Evolutionary conservation across 2,797 vertebrate genomes (phyloP), one percentile per base, ranked within the genome.

Genomic region (Rhabdomys pumilio): DNA sequence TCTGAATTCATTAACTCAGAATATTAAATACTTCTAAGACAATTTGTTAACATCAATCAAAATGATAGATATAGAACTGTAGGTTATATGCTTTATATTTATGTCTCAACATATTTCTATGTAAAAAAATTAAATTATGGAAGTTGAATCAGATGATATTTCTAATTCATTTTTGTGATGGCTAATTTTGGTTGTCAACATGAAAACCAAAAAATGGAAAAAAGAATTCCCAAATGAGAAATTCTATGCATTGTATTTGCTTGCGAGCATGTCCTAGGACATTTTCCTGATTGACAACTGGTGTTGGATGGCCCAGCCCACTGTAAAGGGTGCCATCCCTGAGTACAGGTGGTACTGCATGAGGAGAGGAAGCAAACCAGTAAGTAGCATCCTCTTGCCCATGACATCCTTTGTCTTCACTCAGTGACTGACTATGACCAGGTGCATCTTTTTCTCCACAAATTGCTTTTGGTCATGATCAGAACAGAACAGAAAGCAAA

Each of bases 1-100:
- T 6, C 55, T 85, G 72, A 93, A 11, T 26, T 93, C 44, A 82
- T 92, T 63, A 85, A 86, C 38, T 91, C 2, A 84, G 69, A 89
- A 93, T 91, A 84, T 94, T 87, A 94, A 94, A 77, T 79, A 47
- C 20, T 57, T 22, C 41, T 79, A 57, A 83, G 83, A 84, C 1
- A 85, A 86, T 67, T 69, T 94, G 20, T 67, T 81, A 89, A 79
- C 44, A 86, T 1, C 3, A 82, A 53, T 15, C 4, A 17, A 72
- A 41, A 38, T 41, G 79, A 72, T 86, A 14, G 11, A 6, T 20
- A 22, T 38, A 82, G 20, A 77, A 47, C 6, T 17, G 1, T 59
- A 59, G 31, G 14, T n/a, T 83, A 69, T 57, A 55, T 65, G 69
- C 2, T 38, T 92, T 59, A 50, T 1, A 63, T 8, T 41, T 79